phyloP scores from a whole-genome alignment of 2,888 invertebrate species.

The Zaprionus lineosus region DNA sequence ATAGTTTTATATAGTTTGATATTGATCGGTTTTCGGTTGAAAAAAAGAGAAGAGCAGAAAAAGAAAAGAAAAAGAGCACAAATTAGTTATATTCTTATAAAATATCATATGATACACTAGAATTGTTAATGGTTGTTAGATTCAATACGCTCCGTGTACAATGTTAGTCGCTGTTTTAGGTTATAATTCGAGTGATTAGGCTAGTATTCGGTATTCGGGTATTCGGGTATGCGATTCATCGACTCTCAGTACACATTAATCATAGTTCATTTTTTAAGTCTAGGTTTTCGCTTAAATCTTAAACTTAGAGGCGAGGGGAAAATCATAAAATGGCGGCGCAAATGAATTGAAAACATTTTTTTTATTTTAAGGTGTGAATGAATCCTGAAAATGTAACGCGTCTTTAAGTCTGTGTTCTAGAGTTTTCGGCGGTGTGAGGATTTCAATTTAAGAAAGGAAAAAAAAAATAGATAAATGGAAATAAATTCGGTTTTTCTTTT shows the following conservation, averaged over 20 bases:
- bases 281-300: conserved; percentile 57
- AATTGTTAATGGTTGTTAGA: conserved; percentile 66
- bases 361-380: conserved; percentile 23
- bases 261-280: conserved; percentile 40
- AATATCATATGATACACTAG: conserved; percentile 66
- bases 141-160: conserved; percentile 25
- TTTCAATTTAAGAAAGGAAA: conserved; percentile 11
- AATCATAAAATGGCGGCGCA: conserved; percentile 63
- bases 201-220: no score
- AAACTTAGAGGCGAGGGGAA: conserved; percentile 55
- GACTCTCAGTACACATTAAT: conserved; percentile 7
- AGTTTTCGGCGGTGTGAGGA: conserved; percentile 7
- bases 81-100: conserved; percentile 76
- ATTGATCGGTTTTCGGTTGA: conserved; percentile 35
- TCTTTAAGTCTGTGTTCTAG: conserved; percentile 9
- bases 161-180: conserved; percentile 50
- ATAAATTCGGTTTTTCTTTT: no score
- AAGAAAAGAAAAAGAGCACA: conserved; percentile 80
- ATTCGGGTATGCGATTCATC: neutral
- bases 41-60: conserved; percentile 80
- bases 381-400: conserved; percentile 28
- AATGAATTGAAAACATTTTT: conserved; percentile 47
- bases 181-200: conserved; percentile 34
- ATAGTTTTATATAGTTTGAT: no score
- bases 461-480: conserved; percentile 1